Evolutionary conservation across 2,888 invertebrate species (phyloP), one percentile per base, ranked within the genome.

Genomic region (Alloplasta piceator): DNA sequence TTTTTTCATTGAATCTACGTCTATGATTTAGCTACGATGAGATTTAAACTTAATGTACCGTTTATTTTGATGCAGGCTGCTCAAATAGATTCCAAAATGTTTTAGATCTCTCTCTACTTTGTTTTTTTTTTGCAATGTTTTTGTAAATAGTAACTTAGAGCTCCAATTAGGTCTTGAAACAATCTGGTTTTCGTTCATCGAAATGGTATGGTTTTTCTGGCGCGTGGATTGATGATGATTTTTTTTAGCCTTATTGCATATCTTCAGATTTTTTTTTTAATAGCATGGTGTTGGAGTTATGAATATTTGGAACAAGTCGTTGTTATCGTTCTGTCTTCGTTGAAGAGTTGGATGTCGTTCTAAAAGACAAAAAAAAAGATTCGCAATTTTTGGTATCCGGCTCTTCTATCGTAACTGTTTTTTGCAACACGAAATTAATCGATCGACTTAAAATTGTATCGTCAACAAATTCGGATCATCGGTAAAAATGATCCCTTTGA

Each of bases 201-300:
- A 85, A 75, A 81, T 84, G 85, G 86, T 87, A 87, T 85, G 86
- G 84, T 86, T 85, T 86, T 81, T 75, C 67, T 76, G 73, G 72
- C 76, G 80, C 67, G 82, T 77, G 78, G 71, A 73, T 84, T 78
- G 77, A 71, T 61, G 78, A 78, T 74, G 72, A 78, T 73, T 82
- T 80, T 26, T 26, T 26, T 78, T 58, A 64, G 61, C 74, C 46
- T 81, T 75, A 75, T 70, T 76, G 52, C 83, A 74, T 82, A 80
- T 83, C 74, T 80, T 84, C 80, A 63, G 68, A 68, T 79, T 73
- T 72, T 83, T 60, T 83, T 71, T 85, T 85, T 83, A 55, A 67
- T 36, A 83, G 88, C 88, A 87, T 88, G 87, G 85, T 85, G 84
- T 85, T 87, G 85, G 85, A 83, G 78, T 87, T 80, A 72, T 78